phyloP scores from a whole-genome alignment of 1,140 invertebrate genomes.

The Trachymyrmex septentrionalis region DNA sequence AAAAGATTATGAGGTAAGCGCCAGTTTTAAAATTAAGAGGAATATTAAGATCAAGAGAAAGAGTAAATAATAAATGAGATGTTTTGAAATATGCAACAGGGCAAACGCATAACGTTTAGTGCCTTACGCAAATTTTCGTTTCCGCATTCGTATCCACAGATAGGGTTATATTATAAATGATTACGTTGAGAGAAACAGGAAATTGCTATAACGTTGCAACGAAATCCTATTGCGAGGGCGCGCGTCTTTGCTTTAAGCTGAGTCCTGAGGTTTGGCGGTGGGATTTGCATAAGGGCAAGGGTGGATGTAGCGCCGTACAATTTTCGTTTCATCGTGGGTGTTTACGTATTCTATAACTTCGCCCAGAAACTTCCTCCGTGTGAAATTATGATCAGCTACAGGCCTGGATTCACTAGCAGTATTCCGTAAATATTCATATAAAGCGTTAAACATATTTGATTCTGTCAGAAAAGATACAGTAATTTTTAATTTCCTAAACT shows the following conservation, averaged over 20 bases:
- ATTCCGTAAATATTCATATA: constrained; percentile 52
- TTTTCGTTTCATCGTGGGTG: constrained; percentile 74
- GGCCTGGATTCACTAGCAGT: constrained; percentile 54
- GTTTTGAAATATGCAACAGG: background rate
- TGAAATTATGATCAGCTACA: constrained; percentile 69
- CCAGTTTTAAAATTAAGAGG: constrained; percentile 1
- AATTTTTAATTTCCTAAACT: constrained; percentile 21
- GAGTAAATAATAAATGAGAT: background rate
- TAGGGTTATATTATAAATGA: constrained; percentile 59
- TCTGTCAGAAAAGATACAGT: background rate
- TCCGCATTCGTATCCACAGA: constrained; percentile 22
- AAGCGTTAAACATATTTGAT: constrained; percentile 51
- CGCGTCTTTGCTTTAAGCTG: constrained; percentile 61
- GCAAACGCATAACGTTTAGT: background rate
- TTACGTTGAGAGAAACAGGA: constrained; percentile 42
- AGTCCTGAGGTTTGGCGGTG: constrained; percentile 56
- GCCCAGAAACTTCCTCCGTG: constrained; percentile 64
- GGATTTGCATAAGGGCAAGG: constrained; percentile 72
- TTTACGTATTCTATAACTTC: constrained; percentile 73
- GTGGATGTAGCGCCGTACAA: constrained; percentile 69
- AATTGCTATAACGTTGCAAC: constrained; percentile 42
- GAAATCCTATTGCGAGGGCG: constrained; percentile 58
- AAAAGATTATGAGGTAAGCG: background rate
- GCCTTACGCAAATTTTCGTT: constrained; percentile 30
- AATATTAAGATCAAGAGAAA: background rate